Conservation (phyloP, 1,140 invertebrate genomes). For the Sinella curviseta region DNA sequence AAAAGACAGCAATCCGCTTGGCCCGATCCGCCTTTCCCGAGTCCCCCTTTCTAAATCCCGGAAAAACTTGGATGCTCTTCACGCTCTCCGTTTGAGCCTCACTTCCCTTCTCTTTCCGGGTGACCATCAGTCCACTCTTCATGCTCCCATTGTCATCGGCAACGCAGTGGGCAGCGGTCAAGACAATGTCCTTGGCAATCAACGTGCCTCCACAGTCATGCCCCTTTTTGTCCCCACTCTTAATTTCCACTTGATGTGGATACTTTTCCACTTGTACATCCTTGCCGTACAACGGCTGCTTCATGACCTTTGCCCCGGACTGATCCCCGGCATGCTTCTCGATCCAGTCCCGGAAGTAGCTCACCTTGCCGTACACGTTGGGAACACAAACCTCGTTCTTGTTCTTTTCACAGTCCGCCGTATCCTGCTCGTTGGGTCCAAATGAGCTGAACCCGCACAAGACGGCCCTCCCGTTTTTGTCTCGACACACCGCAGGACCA, state of each 20-base stretch:
- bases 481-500: background rate
- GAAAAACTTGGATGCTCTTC: background rate
- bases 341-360: conserved; percentile 9
- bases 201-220: background rate
- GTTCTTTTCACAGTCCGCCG: background rate
- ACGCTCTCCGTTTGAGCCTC: background rate
- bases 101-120: background rate
- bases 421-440: background rate
- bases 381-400: background rate
- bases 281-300: background rate
- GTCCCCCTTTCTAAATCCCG: background rate
- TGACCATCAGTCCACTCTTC: background rate
- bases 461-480: background rate
- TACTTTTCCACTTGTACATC: background rate
- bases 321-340: background rate
- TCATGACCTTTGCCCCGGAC: background rate
- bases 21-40: background rate
- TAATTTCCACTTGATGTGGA: background rate
- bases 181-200: background rate
- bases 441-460: background rate
- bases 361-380: background rate
- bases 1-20: background rate
- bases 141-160: background rate
- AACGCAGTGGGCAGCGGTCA: background rate
- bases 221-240: background rate